A percentile compares a stretch with the other conserved stretches of the same genome.
phyloP scores from a whole-genome alignment of 2,888 invertebrate species.

The Scaeva pyrastri region DNA sequence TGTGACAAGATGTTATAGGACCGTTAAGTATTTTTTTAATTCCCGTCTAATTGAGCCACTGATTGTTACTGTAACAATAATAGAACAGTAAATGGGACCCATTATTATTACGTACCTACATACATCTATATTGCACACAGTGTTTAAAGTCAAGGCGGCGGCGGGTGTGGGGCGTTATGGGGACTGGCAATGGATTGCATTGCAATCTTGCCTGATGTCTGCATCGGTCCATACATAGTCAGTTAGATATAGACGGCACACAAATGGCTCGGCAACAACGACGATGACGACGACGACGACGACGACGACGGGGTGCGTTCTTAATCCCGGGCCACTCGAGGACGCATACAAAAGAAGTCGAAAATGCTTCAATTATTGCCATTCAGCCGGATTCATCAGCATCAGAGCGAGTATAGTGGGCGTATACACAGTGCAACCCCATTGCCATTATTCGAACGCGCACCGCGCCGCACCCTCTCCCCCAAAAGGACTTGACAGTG shows the following conservation, averaged over 20 bases:
- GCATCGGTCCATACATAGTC: neutral
- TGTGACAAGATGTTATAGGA: conserved; percentile 73
- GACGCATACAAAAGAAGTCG: conserved; percentile 70
- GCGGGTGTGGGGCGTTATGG: conserved; percentile 27
- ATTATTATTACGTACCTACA: too few relatives aligned
- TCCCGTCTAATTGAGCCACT: conserved; percentile 75
- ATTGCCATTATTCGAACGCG: neutral
- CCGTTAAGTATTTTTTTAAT: conserved; percentile 74
- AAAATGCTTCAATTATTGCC: conserved; percentile 75
- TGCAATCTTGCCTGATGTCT: conserved; percentile 42
- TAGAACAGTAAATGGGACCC: conserved; percentile 58
- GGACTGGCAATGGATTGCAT: conserved; percentile 49
- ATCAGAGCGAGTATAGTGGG: conserved; percentile 50
- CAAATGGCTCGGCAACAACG: conserved; percentile 37
- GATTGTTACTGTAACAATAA: conserved; percentile 73
- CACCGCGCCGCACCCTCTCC: neutral
- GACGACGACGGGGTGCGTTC: conserved; percentile 62
- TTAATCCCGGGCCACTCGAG: conserved; percentile 67
- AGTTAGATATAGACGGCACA: neutral
- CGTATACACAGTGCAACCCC: conserved; percentile 47
- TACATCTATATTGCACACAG: neutral
- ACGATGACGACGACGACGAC: too few relatives aligned
- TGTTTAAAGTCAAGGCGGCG: neutral
- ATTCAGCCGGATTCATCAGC: conserved; percentile 55
- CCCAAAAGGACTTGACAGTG: conserved; percentile 25